Base-by-base conservation (phyloP, 2,113 vertebrate species). In the Vulpes ferrilata region DNA sequence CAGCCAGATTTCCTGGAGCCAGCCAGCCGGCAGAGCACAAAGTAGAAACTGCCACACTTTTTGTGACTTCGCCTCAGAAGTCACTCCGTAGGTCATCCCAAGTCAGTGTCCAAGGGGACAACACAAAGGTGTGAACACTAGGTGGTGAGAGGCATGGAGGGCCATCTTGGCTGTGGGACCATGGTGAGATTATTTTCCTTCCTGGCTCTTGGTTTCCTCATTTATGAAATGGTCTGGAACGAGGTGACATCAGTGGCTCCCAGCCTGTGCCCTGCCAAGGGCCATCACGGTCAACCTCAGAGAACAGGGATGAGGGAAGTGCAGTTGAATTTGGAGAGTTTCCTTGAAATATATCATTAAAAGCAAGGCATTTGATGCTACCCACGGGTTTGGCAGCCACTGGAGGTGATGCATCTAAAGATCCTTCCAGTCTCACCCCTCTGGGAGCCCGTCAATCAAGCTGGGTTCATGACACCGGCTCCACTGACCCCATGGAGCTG, bases 391-490 rank as follows among this genome's bases (percentile, higher is more conserved):
- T 94, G 60, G 25, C 43, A 87, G 55, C 25, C 59, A 32, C 7
- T 4, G 2, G 57, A 83, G 5, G 12, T 2, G 9, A 74, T 11
- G n/a, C 9, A 59, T 92, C 85, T 48, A 67, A 38, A 73, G 82
- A 57, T 38, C 30, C 32, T 62, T 55, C 16, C 32, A n/a, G 15
- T 2, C 2, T 30, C n/a, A 55, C 27, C 8, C 38, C 5, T 32
- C 22, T 51, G 5, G 7, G 15, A 69, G 59, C 16, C 53, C 11
- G 0, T 32, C 12, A 4, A 30, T 43, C 25, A 78, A 55, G 43
- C 2, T 5, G 4, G 53, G 32, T 2, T 71, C 30, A 0, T 0
- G 5, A 16, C 12, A 3, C 32, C 1, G 22, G 23, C 48, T 20
- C 51, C 7, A 53, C 20, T 9, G 53, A 69, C 65, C 6, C 78